Evolutionary conservation across 2,888 invertebrate species (phyloP).

Genomic region (Gordius sp.): DNA sequence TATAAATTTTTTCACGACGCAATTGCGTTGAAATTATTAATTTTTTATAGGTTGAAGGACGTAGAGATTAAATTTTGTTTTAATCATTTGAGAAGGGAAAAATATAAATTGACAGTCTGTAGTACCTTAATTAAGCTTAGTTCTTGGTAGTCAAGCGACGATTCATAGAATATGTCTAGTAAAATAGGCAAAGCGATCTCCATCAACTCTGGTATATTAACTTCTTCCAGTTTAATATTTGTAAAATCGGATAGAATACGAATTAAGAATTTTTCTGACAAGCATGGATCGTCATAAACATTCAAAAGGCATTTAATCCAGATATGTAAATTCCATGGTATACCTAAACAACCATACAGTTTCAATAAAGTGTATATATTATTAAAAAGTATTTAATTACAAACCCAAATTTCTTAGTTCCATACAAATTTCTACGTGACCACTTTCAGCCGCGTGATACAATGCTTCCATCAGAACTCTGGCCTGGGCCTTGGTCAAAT

Average conservation of each 20-base stretch:
- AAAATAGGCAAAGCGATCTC: constrained; percentile 62
- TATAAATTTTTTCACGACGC: no score
- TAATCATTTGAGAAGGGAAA: no score
- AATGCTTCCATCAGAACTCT: constrained; percentile 65
- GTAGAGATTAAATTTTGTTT: no score
- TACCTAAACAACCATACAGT: constrained; percentile 29
- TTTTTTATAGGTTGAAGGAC: no score
- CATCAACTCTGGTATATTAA: constrained; percentile 52
- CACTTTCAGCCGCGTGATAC: constrained; percentile 73
- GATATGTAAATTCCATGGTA: constrained; percentile 67
- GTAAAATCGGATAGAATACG: constrained; percentile 39
- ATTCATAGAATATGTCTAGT: constrained; percentile 50
- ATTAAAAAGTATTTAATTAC: neutral
- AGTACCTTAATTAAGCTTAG: no score
- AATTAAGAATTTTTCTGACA: neutral
- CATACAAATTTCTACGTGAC: constrained; percentile 60
- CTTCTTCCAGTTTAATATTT: constrained; percentile 64
- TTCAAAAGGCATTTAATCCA: constrained; percentile 36
- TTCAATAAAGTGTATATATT: neutral
- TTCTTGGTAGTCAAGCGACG: no score
- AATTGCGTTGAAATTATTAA: no score
- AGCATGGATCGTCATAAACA: neutral
- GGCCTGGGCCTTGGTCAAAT: constrained; percentile 48
- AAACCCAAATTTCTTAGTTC: constrained; percentile 48
- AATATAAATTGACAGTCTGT: no score